phyloP scores from a whole-genome alignment of 92 coral and sea anemone genomes.

The Zoanthus sociatus region DNA sequence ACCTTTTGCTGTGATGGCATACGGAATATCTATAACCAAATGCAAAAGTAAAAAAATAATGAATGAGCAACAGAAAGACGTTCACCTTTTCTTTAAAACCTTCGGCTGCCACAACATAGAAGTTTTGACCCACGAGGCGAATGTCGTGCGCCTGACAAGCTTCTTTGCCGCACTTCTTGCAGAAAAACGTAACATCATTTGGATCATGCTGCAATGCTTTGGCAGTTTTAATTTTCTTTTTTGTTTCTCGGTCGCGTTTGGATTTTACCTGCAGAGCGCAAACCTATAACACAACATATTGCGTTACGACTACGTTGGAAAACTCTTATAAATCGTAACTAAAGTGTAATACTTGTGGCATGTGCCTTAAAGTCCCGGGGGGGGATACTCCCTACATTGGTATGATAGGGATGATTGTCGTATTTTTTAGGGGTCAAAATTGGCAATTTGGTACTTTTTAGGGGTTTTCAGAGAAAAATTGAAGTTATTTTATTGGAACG shows the following conservation, averaged over 20 bases:
- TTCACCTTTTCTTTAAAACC: slow-evolving; percentile 69
- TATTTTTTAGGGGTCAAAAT: too few species aligned
- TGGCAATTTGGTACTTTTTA: too few species aligned
- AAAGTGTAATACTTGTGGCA: too few species aligned
- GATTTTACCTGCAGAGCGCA: slow-evolving; percentile 53
- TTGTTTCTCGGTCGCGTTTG: slow-evolving; percentile 61
- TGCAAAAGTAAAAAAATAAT: neutral
- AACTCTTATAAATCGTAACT: neutral
- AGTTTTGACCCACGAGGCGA: slow-evolving; percentile 52
- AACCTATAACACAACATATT: slow-evolving; percentile 49
- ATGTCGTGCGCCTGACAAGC: slow-evolving; percentile 92
- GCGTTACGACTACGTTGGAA: neutral
- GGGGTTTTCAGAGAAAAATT: too few species aligned
- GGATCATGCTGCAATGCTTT: slow-evolving; percentile 55
- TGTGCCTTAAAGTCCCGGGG: too few species aligned
- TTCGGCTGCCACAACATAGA: slow-evolving; percentile 69
- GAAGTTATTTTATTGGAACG: too few species aligned
- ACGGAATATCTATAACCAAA: too few species aligned
- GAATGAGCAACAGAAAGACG: neutral
- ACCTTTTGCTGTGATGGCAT: too few species aligned
- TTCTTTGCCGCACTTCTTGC: slow-evolving; percentile 75
- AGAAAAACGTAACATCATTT: slow-evolving; percentile 79
- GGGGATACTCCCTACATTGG: too few species aligned
- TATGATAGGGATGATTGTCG: too few species aligned
- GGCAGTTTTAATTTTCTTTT: slow-evolving; percentile 42